These are phyloP conservation scores for Melinaea marsaeus DNA, from an alignment of 2,888 invertebrate genomes.

Conservation along the genomic window DNA sequence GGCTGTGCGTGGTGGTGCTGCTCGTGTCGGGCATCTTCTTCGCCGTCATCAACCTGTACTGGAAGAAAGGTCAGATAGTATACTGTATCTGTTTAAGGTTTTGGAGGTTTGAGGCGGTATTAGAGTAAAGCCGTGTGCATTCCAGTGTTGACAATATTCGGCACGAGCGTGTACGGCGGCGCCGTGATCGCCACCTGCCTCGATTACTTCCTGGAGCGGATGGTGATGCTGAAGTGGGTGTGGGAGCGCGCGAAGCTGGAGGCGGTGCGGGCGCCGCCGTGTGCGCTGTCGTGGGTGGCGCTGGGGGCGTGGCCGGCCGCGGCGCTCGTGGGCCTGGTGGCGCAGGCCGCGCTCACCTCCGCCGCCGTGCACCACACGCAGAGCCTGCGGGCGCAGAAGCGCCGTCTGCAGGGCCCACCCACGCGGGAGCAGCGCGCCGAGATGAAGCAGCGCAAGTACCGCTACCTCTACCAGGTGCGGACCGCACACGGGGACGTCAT, in stretches of 20 bases:
- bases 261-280: conserved; percentile 77
- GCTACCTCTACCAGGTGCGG: conserved; percentile 92
- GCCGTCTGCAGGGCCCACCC: conserved; percentile 70
- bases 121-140: conserved; percentile 18
- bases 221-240: conserved; percentile 83
- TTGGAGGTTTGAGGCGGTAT: background rate
- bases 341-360: conserved; percentile 84
- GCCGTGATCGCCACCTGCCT: conserved; percentile 83
- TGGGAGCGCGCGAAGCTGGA: conserved; percentile 82
- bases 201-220: conserved; percentile 86
- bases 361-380: conserved; percentile 81
- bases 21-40: conserved; percentile 82
- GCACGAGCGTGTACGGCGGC: conserved; percentile 86
- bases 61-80: conserved; percentile 80
- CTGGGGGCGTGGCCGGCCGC: conserved; percentile 85
- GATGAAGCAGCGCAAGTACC: conserved; percentile 88
- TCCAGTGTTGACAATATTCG: conserved; percentile 83
- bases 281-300: conserved; percentile 86
- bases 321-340: conserved; percentile 81
- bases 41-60: conserved; percentile 84
- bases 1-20: conserved; percentile 83
- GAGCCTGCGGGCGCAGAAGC: conserved; percentile 74
- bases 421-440: conserved; percentile 87
- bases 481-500: conserved; percentile 94
- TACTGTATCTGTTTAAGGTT: conserved; percentile 6